Evolutionary conservation across 2,113 vertebrate species (phyloP), one percentile per base, ranked within the genome.

Genomic region (Leucopsar rothschildi): DNA sequence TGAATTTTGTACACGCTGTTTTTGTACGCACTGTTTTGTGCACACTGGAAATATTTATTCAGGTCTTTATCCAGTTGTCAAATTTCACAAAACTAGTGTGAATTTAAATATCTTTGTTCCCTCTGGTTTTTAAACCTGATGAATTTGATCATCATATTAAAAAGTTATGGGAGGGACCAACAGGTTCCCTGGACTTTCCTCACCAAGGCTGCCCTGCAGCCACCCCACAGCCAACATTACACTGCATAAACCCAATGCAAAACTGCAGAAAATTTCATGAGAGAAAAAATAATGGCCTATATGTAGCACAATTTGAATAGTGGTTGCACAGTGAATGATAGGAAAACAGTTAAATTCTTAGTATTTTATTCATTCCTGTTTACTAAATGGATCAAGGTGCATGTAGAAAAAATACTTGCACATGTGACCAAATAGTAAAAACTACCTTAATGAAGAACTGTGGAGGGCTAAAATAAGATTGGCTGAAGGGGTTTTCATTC

Each of bases 191-290:
- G 37, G 37, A 37, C 37, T 37, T 37, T n/a, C 19, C 49, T 81
- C 50, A 18, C 12, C 23, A 13, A 21, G 24, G 17, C 63, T 3
- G 4, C 44, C 27, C 49, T n/a, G 25, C 55, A 72, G 76, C 44
- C 25, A 20, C 27, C 55, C 3, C 3, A 2, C 5, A 9, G 69
- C 23, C 47, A 29, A 5, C 24, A 18, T 37, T 47, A 71, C 0
- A 0, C 25, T 15, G 19, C 0, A 1, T 37, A 81, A 83, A 47
- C 10, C 28, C 55, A 33, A 3, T 33, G 13, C 35, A 82, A 19
- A 11, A 5, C 35, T 42, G 20, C 47, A 63, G 56, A 79, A 89
- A 82, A 45, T 39, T 8, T 69, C 2, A 13, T 11, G 3, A 33
- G 55, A 40, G 33, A 76, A 73, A 66, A 47, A 35, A 35, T 15